phyloP scores from a whole-genome alignment of 1,140 invertebrate genomes.

The Polypedilum pembai region DNA sequence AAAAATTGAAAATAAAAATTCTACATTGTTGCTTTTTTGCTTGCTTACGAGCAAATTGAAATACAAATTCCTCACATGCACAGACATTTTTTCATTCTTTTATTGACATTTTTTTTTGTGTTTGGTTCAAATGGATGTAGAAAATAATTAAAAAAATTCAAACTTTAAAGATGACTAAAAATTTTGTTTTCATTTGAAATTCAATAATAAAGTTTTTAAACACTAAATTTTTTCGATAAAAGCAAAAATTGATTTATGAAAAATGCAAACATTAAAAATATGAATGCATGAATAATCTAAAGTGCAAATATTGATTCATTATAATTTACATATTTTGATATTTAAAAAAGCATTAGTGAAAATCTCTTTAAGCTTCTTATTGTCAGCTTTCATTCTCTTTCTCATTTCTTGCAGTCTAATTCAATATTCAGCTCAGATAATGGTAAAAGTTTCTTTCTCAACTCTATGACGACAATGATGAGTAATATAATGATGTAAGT shows the following conservation, averaged over 20 bases:
- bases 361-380: slow-evolving; percentile 18
- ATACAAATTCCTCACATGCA: too few species aligned
- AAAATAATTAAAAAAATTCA: too few species aligned
- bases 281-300: neutral
- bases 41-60: too few species aligned
- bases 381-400: neutral
- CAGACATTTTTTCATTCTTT: too few species aligned
- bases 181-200: too few species aligned
- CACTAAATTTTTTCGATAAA: neutral
- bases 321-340: slow-evolving; percentile 24
- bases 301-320: slow-evolving; percentile 21
- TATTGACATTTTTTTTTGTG: too few species aligned
- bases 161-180: too few species aligned
- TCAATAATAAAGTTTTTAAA: too few species aligned
- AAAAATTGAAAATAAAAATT: too few species aligned
- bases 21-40: too few species aligned
- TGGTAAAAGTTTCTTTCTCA: neutral
- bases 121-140: too few species aligned
- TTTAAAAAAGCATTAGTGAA: slow-evolving; percentile 24
- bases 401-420: neutral
- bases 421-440: neutral
- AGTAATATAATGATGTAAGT: neutral
- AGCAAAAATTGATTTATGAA: neutral
- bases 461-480: neutral
- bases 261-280: neutral